phyloP scores from a whole-genome alignment of 2,888 invertebrate species.

The Caenorhabditis sp. region DNA sequence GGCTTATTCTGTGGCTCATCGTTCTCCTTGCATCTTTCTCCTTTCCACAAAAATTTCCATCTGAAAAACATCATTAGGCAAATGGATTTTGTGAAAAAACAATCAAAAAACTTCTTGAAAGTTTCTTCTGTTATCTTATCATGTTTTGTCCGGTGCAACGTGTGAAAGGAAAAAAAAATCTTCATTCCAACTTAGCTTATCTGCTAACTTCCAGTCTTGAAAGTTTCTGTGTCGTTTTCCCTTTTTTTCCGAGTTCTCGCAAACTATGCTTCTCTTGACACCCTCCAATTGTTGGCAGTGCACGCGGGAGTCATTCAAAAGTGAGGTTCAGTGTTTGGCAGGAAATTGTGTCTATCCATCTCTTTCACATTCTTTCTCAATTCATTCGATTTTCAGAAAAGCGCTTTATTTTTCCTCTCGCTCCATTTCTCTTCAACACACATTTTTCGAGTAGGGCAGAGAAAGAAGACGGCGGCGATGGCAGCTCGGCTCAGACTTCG shows the following conservation, averaged over 20 bases:
- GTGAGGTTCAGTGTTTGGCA: not conserved
- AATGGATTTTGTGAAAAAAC: not conserved
- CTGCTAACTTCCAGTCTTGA: too few species aligned
- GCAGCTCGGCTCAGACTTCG: slow-evolving; percentile 1
- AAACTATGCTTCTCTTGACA: not conserved
- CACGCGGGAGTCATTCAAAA: not conserved
- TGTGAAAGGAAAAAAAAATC: too few species aligned
- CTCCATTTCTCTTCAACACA: slow-evolving; percentile 6
- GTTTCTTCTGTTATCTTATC: too few species aligned
- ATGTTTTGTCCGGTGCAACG: too few species aligned
- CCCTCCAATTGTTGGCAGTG: not conserved
- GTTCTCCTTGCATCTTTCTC: not conserved
- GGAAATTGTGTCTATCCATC: not conserved
- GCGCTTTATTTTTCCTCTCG: not conserved
- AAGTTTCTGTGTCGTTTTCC: not conserved
- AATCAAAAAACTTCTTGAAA: not conserved
- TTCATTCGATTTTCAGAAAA: not conserved
- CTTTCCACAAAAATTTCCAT: not conserved
- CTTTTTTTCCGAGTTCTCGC: slow-evolving; percentile 6
- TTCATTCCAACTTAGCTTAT: too few species aligned
- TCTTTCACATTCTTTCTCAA: not conserved
- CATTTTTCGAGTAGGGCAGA: slow-evolving; percentile 14
- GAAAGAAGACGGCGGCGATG: not conserved
- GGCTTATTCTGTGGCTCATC: slow-evolving; percentile 25
- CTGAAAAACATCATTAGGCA: not conserved